Base-by-base conservation (phyloP, 2,113 vertebrate species). In the Indicator maculatus region DNA sequence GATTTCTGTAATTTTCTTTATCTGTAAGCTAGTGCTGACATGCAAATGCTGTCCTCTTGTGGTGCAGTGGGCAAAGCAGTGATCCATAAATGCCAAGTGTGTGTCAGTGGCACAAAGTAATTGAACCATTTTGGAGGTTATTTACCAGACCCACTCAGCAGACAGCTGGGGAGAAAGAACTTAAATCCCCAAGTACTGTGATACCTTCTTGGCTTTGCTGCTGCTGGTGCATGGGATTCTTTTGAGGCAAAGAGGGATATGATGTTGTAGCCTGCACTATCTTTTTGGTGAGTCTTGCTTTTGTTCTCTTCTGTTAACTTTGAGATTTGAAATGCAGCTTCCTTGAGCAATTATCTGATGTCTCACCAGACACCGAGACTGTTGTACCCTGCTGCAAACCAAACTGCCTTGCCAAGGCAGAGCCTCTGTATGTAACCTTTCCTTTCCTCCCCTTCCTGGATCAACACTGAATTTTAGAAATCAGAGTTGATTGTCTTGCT, bases 381-480 rank as follows among this genome's bases (percentile, higher is more conserved):
- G 8, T 45, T 91, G 82, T 82, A 83, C 24, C 60, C 75, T 41
- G 72, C 79, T 78, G 20, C 65, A 83, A 90, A 63, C 11, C 75
- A 94, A 87, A 45, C 50, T 87, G 39, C 56, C 66, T 86, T 76
- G 33, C 65, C 65, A 78, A 79, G 74, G 38, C 79, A 86, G 56
- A 91, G 59, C 89, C 55, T 83, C 83, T 78, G 60, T 72, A 28
- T 93, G 75, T 30, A 61, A 55, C 24, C 52, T 58, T 91, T 75
- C 86, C 69, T 82, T 66, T 85, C 53, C 58, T 80, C 66, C 72
- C 55, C 81, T 44, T 67, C 76, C 50, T 73, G 72, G 61, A 95
- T 96, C 92, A 96, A 91, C 89, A 50, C 88, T 95, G 92, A 95
- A 96, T 89, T 87, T 74, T 83, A 95, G 16, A 52, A 93, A 96